Evolutionary conservation across 2,888 invertebrate genomes (phyloP).

Genomic region (Saturnia pavonia): DNA sequence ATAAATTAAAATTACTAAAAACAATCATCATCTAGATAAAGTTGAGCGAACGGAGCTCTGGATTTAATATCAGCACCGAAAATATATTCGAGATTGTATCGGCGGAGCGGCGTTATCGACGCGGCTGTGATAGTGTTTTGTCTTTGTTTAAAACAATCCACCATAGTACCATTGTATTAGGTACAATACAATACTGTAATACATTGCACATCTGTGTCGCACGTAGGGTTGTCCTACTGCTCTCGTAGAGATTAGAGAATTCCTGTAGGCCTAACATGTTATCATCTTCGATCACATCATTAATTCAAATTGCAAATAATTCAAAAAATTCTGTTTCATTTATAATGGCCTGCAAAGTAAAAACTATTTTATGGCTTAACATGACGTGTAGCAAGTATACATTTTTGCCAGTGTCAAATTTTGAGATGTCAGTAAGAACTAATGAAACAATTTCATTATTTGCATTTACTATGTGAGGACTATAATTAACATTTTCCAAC

Average conservation of each 20-base stretch:
- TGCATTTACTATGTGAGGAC: too few relatives aligned
- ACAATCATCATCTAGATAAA: background rate
- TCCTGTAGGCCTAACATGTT: background rate
- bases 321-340: too few relatives aligned
- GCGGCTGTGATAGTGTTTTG: conserved; percentile 46
- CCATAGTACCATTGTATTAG: conserved; percentile 53
- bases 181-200: conserved; percentile 58
- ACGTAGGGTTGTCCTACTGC: conserved; percentile 16
- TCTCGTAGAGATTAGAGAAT: background rate
- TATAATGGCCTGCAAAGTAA: too few relatives aligned
- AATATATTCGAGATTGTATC: conserved; percentile 29
- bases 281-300: background rate
- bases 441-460: too few relatives aligned
- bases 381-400: too few relatives aligned
- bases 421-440: background rate
- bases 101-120: conserved; percentile 51
- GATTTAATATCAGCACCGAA: conserved; percentile 14
- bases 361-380: too few relatives aligned
- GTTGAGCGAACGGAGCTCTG: background rate
- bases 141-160: conserved; percentile 60
- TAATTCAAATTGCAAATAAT: too few relatives aligned
- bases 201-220: conserved; percentile 50
- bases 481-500: too few relatives aligned
- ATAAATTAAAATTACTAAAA: background rate
- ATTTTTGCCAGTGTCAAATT: background rate